Conservation (phyloP, 2,888 invertebrate genomes). For the Tetheella fluctuosa region DNA sequence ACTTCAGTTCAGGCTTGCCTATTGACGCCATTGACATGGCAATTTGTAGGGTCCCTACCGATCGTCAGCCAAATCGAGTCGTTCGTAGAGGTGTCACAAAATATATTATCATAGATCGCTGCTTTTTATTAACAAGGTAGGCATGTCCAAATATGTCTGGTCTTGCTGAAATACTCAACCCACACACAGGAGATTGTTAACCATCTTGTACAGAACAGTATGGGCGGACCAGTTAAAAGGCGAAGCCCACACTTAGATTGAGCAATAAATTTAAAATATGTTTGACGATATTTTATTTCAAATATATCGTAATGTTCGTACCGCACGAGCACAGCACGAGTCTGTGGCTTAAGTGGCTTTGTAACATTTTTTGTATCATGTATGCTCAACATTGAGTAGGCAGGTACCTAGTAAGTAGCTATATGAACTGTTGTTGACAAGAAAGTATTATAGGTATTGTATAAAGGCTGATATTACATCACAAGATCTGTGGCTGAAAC, state of each 20-base stretch:
- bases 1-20: too few species aligned
- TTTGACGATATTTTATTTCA: slow-evolving; percentile 58
- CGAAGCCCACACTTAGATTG: slow-evolving; percentile 61
- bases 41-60: too few species aligned
- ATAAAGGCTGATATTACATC: slow-evolving; percentile 65
- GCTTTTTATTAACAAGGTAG: neutral
- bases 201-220: slow-evolving; percentile 35
- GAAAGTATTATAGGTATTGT: slow-evolving; percentile 41
- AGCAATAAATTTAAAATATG: slow-evolving; percentile 64
- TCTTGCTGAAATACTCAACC: slow-evolving; percentile 49
- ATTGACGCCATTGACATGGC: too few species aligned
- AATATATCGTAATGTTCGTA: slow-evolving; percentile 38
- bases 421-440: slow-evolving; percentile 50
- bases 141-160: slow-evolving; percentile 52
- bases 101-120: neutral
- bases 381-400: slow-evolving; percentile 29
- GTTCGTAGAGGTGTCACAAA: neutral
- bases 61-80: too few species aligned
- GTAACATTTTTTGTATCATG: slow-evolving; percentile 2
- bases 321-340: too few species aligned
- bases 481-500: slow-evolving; percentile 60
- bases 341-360: neutral
- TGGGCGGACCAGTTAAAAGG: slow-evolving; percentile 68
- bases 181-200: slow-evolving; percentile 48
- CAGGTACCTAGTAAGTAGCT: slow-evolving; percentile 40